Conservation (phyloP, 92 coral and sea anemone genomes). For the Paramuricea clavata region DNA sequence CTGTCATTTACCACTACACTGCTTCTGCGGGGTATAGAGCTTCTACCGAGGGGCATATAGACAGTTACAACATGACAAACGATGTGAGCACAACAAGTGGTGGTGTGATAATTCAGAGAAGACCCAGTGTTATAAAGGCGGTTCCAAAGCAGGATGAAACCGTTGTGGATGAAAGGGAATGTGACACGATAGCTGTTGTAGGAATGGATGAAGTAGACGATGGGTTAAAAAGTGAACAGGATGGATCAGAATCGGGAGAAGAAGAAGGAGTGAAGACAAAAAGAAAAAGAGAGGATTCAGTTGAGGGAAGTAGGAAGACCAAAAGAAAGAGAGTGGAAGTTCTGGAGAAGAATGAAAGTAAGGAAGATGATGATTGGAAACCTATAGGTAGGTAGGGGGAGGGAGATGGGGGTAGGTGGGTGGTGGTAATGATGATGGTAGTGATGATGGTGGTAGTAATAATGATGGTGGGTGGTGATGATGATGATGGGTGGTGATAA, state of each 20-base stretch:
- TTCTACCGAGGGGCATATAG: not conserved
- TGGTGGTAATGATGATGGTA: not conserved
- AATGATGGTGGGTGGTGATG: not conserved
- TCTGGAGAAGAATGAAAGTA: not conserved
- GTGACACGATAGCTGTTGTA: not conserved
- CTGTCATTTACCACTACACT: not conserved
- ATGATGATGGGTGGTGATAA: not conserved
- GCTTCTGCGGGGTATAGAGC: not conserved
- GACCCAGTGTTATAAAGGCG: constrained; percentile 26
- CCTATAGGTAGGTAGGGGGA: not conserved
- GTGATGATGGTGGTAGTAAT: not conserved
- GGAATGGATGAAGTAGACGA: not conserved
- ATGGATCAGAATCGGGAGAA: not conserved
- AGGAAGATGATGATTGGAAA: constrained; percentile 12
- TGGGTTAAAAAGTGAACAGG: not conserved
- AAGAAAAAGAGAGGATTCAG: not conserved
- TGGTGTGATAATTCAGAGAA: constrained; percentile 19
- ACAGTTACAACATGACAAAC: not conserved
- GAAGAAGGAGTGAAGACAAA: not conserved
- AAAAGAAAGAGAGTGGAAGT: not conserved
- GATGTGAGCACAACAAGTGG: not conserved
- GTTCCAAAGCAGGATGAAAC: not conserved
- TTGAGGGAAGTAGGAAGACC: not conserved
- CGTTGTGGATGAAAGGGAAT: not conserved
- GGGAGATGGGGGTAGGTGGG: not conserved